These are phyloP conservation scores for Huso huso DNA, from an alignment of 2,797 vertebrate genomes.

Conservation along the genomic window DNA sequence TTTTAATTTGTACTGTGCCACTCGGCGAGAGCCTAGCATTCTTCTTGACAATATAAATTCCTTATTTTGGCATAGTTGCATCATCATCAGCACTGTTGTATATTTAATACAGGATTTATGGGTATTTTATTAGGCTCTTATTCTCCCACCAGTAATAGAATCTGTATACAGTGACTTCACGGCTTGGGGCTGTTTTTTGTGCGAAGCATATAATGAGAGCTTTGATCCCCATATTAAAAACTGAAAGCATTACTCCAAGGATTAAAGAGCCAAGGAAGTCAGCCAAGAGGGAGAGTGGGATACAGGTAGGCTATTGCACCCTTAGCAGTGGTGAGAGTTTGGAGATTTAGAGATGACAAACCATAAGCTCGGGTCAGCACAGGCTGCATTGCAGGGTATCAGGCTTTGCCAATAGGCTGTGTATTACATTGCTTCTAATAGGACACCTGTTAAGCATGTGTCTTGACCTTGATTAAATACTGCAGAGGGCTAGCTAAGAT, in stretches of 20 bases:
- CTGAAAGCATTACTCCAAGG: constrained; percentile 25
- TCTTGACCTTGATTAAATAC: no score
- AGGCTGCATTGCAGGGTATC: no score
- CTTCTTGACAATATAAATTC: constrained; percentile 51
- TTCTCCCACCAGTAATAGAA: constrained; percentile 13
- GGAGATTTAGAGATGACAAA: constrained; percentile 32
- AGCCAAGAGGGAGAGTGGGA: constrained; percentile 33
- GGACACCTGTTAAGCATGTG: no score
- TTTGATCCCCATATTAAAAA: constrained; percentile 9
- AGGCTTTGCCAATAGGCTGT: no score
- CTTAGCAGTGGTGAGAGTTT: constrained; percentile 55
- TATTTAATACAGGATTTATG: constrained; percentile 26
- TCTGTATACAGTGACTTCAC: constrained; percentile 5
- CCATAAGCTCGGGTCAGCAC: no score
- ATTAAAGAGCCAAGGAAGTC: constrained; percentile 33
- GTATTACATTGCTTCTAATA: no score
- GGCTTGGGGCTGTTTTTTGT: neutral
- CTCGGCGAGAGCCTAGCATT: constrained; percentile 63
- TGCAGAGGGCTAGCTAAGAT: no score
- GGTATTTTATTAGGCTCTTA: constrained; percentile 17
- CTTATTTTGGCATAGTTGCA: constrained; percentile 45
- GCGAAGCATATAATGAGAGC: neutral
- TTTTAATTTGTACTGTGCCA: constrained; percentile 75
- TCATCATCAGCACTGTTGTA: constrained; percentile 33
- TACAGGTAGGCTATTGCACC: constrained; percentile 35